phyloP scores from a whole-genome alignment of 2,113 vertebrate species.

The Tiliqua scincoides region DNA sequence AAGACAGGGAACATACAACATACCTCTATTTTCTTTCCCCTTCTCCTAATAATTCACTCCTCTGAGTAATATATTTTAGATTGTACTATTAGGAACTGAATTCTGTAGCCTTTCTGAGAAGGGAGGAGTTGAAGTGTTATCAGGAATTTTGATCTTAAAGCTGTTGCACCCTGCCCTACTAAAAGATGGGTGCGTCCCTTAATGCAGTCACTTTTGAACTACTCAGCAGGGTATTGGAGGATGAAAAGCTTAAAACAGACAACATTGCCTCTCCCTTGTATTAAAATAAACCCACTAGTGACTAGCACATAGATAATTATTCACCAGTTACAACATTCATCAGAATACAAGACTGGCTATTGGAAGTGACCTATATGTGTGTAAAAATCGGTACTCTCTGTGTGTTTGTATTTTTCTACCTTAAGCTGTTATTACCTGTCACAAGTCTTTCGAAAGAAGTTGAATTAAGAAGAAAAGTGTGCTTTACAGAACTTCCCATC shows the following conservation, averaged over 20 bases:
- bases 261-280: background rate
- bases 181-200: background rate
- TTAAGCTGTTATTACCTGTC: background rate
- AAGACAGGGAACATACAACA: too few relatives aligned
- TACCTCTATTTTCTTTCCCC: too few relatives aligned
- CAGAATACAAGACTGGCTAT: background rate
- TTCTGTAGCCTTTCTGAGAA: background rate
- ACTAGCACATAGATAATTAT: background rate
- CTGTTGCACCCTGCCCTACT: background rate
- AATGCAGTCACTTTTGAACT: background rate
- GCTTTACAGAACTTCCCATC: background rate
- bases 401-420: background rate
- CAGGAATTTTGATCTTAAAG: background rate
- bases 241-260: background rate
- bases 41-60: too few relatives aligned
- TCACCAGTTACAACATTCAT: background rate
- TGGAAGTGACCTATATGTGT: too few relatives aligned
- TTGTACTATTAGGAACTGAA: background rate
- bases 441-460: background rate
- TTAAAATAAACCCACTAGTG: background rate
- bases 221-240: background rate
- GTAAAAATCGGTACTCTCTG: too few relatives aligned
- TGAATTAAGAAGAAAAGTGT: background rate
- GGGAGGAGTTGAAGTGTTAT: background rate
- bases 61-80: too few relatives aligned